Evolutionary conservation across 2,113 vertebrate species (phyloP).

Genomic region (Setophaga coronata): DNA sequence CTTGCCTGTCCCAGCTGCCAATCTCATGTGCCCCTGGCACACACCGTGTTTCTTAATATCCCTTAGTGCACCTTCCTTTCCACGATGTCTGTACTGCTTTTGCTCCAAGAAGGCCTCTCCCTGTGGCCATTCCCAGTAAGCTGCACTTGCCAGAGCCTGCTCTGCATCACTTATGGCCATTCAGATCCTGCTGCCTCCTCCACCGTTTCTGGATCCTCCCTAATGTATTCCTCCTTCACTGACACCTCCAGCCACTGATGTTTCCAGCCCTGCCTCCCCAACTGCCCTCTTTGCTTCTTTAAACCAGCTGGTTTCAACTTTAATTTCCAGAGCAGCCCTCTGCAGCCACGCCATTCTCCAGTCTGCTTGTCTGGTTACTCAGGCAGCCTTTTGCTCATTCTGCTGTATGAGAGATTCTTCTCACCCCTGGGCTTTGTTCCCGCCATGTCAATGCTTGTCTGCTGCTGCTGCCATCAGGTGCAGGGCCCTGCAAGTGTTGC

Average conservation of each 20-base stretch:
- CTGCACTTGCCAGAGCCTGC: not conserved
- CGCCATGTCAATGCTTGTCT: not conserved
- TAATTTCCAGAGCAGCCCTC: not conserved
- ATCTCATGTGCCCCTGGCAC: not conserved
- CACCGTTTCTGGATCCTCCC: not conserved
- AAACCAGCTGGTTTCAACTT: not conserved
- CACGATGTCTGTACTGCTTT: not conserved
- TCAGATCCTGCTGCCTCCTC: not conserved
- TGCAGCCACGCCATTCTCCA: not conserved
- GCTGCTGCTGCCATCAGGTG: not conserved
- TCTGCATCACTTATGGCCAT: rapidly evolving
- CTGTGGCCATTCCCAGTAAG: not conserved
- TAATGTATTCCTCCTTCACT: not conserved
- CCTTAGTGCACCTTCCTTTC: not conserved
- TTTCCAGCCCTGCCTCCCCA: not conserved
- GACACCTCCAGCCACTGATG: not conserved
- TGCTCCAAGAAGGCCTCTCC: not conserved
- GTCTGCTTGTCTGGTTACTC: not conserved
- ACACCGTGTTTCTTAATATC: not conserved
- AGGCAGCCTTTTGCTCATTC: not conserved
- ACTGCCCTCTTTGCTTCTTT: not conserved
- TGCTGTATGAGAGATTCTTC: not conserved
- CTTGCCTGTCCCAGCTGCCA: not conserved
- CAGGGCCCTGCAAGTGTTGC: rapidly evolving
- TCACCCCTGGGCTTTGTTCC: not conserved